Percentiles rank a stretch among this genome's conserved stretches.
Conservation (phyloP, 2,113 vertebrate genomes). For the Hassar affinis region DNA sequence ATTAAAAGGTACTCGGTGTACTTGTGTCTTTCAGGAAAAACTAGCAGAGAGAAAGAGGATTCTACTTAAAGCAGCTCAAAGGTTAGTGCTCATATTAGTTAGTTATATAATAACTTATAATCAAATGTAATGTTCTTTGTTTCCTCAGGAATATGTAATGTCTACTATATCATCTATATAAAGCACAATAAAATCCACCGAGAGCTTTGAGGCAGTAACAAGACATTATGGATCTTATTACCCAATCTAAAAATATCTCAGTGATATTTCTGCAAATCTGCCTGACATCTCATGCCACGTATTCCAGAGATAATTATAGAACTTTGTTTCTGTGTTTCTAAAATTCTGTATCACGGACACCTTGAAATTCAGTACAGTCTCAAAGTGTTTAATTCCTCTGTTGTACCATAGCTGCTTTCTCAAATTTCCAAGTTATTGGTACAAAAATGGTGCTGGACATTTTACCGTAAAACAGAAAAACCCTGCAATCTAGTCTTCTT, state of each 20-base stretch:
- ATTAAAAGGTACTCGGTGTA: background rate
- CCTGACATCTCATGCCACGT: background rate
- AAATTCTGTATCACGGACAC: background rate
- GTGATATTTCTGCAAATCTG: conserved; percentile 5
- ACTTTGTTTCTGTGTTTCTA: conserved; percentile 1
- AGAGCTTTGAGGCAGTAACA: conserved; percentile 5
- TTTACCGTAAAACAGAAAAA: background rate
- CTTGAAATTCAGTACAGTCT: background rate
- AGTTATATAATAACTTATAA: background rate
- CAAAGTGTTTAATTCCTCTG: background rate
- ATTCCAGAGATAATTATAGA: background rate
- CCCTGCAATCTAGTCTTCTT: background rate
- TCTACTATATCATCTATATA: background rate
- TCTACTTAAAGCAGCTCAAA: conserved; percentile 87
- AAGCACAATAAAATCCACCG: conserved; percentile 15
- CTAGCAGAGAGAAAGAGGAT: conserved; percentile 84
- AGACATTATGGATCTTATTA: conserved; percentile 12
- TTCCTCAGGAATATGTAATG: background rate
- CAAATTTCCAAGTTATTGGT: background rate
- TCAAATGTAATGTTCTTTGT: background rate
- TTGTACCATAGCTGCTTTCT: too few species aligned
- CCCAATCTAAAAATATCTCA: conserved; percentile 33
- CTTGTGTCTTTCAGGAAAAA: conserved; percentile 74
- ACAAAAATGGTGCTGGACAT: background rate
- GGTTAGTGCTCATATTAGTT: conserved; percentile 67